Evolutionary conservation across 2,888 invertebrate genomes (phyloP), one percentile per base, ranked within the genome.

Genomic region (Merodon equestris): DNA sequence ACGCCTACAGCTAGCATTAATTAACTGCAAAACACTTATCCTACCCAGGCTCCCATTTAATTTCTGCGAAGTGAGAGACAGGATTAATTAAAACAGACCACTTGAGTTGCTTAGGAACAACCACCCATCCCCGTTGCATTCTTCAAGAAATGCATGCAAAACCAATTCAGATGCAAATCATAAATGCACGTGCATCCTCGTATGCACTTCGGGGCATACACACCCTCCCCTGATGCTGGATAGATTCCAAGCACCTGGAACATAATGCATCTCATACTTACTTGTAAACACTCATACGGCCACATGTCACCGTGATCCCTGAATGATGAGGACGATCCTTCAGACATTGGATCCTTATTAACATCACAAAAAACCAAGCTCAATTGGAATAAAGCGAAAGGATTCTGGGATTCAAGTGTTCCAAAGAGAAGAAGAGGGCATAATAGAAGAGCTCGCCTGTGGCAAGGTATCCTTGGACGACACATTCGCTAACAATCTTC

Each of bases 201-300:
- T 13, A 12, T 18, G 19, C 36, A 12, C 45, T 44, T 27, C 7
- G 27, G 7, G 53, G 12, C 17, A 27, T 34, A 44, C 13, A 34
- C 34, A 51, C 61, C 44, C n/a, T 1, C 34, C 18, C 1, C 5
- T 18, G 9, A 15, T n/a, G 4, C 18, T 48, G 15, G 34, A 45
- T 60, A 61, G 48, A 50, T 51, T 57, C 51, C 45, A 58, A 64
- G 63, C 74, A 79, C 79, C 68, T 74, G 79, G 74, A 45, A 12
- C 74, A 61, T 67, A 72, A 73, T 44, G 67, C 73, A 76, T 76
- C 66, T 77, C 73, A 58, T 79, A 79, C 74, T 79, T 79, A 79
- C 79, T 68, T 63, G 74, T 54, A 74, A 79, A 79, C 74, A 79
- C 79, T 74, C 54, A 14, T 54, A 40, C 64, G 40, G 60, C 68